Conservation (phyloP, 2,888 invertebrate genomes). For the Choristoneura rosaceana region DNA sequence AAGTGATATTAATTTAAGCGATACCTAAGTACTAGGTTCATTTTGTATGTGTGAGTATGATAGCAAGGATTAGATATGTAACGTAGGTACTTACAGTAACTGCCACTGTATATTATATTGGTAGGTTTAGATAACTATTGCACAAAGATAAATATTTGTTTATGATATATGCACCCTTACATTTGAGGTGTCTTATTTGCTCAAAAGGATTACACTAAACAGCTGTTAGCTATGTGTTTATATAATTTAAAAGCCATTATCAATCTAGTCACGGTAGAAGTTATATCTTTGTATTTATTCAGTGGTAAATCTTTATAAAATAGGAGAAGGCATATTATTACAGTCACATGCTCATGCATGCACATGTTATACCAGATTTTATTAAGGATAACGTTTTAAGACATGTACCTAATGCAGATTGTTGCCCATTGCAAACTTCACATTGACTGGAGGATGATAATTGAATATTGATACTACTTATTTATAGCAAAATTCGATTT, state of each 20-base stretch:
- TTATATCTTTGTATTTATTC: slow-evolving; percentile 2
- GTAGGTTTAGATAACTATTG: slow-evolving; percentile 58
- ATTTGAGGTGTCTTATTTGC: slow-evolving; percentile 61
- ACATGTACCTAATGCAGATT: slow-evolving; percentile 30
- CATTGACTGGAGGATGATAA: slow-evolving; percentile 35
- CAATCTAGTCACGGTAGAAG: background rate
- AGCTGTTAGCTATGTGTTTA: slow-evolving; percentile 28
- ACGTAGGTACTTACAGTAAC: slow-evolving; percentile 55
- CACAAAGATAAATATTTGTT: slow-evolving; percentile 52
- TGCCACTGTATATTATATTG: slow-evolving; percentile 64
- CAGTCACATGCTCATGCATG: slow-evolving; percentile 17
- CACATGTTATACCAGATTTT: slow-evolving; percentile 1
- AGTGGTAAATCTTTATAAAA: background rate
- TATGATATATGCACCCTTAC: slow-evolving; percentile 52
- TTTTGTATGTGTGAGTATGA: slow-evolving; percentile 68
- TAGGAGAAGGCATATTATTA: background rate
- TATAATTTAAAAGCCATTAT: slow-evolving; percentile 20
- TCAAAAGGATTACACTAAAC: slow-evolving; percentile 57
- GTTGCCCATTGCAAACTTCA: slow-evolving; percentile 30
- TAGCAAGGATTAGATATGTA: slow-evolving; percentile 50
- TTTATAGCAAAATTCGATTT: slow-evolving; percentile 33
- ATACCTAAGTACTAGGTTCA: slow-evolving; percentile 70
- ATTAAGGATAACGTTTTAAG: slow-evolving; percentile 19
- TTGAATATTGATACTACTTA: background rate
- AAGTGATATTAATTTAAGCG: slow-evolving; percentile 85